phyloP scores from a whole-genome alignment of 2,113 vertebrate genomes.

The Melanerpes formicivorus region DNA sequence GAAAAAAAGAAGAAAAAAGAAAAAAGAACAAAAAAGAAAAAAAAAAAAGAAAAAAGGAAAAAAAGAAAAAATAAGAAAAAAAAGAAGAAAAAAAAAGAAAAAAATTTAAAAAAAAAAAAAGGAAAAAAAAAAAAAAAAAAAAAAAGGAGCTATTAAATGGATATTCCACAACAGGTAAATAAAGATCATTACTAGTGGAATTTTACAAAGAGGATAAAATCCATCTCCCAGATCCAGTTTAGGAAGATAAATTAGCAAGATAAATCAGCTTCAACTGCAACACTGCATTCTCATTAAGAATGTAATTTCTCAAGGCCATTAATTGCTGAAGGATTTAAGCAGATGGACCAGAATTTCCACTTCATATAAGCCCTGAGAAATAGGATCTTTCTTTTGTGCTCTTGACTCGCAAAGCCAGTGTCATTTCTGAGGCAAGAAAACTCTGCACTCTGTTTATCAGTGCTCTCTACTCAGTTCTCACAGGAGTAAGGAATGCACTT shows the following conservation, averaged over 20 bases:
- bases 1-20: not conserved
- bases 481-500: not conserved
- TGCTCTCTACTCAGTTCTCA: not conserved
- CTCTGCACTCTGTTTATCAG: not conserved
- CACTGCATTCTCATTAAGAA: not conserved
- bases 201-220: not conserved
- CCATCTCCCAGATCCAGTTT: not conserved
- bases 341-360: not conserved
- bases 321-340: not conserved
- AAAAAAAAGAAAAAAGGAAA: not conserved
- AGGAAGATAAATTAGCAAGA: not conserved
- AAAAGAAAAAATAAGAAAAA: not conserved
- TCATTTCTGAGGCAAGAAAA: not conserved
- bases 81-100: too few species aligned
- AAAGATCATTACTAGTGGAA: not conserved
- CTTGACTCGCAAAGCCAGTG: not conserved
- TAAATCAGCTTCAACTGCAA: not conserved
- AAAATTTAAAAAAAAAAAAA: fast-evolving
- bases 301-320: not conserved
- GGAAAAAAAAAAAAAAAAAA: not conserved
- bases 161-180: not conserved
- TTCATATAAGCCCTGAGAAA: not conserved
- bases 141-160: not conserved
- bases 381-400: not conserved
- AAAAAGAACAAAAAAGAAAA: not conserved